A percentile compares a stretch with the other conserved stretches of the same genome.
Evolutionary conservation across 64 coral and sea anemone genomes (phyloP).

Genomic region (Pocillopora damicornis): DNA sequence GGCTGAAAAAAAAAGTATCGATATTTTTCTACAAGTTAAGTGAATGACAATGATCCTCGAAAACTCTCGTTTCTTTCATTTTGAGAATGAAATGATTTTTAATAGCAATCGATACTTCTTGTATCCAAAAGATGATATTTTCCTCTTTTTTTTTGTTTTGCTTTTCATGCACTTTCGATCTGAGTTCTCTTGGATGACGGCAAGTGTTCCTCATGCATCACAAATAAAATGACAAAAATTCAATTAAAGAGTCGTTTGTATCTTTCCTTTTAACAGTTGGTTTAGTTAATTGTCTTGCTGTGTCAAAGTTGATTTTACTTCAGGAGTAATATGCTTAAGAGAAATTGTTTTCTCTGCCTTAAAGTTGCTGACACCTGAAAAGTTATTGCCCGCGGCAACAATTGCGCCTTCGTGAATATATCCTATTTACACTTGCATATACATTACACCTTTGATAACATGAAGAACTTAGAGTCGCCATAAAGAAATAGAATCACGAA

Average conservation of each 20-base stretch:
- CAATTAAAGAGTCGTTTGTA: slow-evolving; percentile 43
- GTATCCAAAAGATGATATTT: background rate
- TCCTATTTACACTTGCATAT: background rate
- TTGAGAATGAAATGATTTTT: background rate
- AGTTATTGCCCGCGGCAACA: slow-evolving; percentile 2
- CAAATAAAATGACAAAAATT: slow-evolving; percentile 22
- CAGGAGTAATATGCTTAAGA: background rate
- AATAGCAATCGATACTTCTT: background rate
- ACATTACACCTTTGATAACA: background rate
- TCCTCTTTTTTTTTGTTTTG: background rate
- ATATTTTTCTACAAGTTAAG: background rate
- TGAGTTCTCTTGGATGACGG: background rate
- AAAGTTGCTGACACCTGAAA: slow-evolving; percentile 33
- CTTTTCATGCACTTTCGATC: background rate
- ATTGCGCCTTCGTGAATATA: background rate
- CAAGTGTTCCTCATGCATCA: slow-evolving; percentile 4
- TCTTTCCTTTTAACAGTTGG: slow-evolving; percentile 4
- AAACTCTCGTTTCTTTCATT: background rate
- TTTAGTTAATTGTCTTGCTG: slow-evolving; percentile 31
- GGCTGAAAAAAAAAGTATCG: too few species aligned
- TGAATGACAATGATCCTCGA: background rate
- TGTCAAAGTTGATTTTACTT: slow-evolving; percentile 18
- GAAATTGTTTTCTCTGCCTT: background rate
- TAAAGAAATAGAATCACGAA: background rate
- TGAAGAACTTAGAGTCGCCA: background rate